Percentiles rank a stretch among this genome's conserved stretches.
These are phyloP conservation scores for Pachyramphus minor DNA, from an alignment of 2,113 vertebrate genomes.

Conservation along the genomic window DNA sequence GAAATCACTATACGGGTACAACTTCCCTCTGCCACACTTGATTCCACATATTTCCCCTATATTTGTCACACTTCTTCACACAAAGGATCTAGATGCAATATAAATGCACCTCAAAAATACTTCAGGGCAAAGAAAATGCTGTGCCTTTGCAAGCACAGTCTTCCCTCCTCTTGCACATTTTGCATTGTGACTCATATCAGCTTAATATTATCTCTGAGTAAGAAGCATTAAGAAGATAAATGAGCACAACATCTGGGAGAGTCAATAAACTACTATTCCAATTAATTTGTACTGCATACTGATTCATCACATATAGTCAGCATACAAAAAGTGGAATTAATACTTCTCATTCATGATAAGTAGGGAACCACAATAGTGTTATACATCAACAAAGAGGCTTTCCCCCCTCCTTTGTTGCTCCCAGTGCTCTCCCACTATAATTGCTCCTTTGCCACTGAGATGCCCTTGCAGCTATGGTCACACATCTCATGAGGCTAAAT, in stretches of 20 bases:
- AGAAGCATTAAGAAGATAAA: neutral
- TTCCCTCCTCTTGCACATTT: neutral
- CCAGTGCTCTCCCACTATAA: neutral
- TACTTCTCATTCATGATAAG: neutral
- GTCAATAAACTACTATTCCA: neutral
- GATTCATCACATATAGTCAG: neutral
- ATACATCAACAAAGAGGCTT: neutral
- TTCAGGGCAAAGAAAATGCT: neutral
- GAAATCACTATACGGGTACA: neutral
- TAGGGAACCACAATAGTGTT: neutral
- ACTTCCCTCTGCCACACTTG: neutral
- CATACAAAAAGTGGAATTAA: neutral
- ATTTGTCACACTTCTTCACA: neutral
- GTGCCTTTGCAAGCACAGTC: neutral
- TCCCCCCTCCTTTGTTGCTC: neutral
- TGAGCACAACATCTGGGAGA: neutral
- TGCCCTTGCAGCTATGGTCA: neutral
- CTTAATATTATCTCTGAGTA: neutral
- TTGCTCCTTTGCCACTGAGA: neutral
- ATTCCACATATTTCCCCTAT: neutral
- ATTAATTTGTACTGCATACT: neutral
- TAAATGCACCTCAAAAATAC: neutral
- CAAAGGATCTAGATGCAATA: neutral
- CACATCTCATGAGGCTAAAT: neutral
- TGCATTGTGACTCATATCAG: neutral